Evolutionary conservation across 2,888 invertebrate species (phyloP), one percentile per base, ranked within the genome.

Genomic region (Troides helena): DNA sequence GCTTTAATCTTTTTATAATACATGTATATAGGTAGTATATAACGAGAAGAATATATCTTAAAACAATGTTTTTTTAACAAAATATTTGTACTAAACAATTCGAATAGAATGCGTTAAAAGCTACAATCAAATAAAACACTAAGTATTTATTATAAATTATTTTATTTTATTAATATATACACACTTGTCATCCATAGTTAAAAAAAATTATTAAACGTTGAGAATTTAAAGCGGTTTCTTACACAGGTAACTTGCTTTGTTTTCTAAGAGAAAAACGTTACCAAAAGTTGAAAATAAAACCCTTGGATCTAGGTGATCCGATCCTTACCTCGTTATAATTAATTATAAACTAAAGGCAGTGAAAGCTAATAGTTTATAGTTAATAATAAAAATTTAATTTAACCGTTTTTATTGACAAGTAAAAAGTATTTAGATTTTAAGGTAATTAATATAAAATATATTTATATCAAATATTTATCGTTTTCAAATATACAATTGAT

Each of bases 151-250:
- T 30, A 69, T 69, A 69, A 69, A 65, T 65, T 61, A 61, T 39
- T 69, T 65, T 69, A 69, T 50, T 61, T 60, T 61, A 57, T 64
- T 3, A 57, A 21, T 60, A 53, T 50, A 62, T 70, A 70, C 64
- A 70, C 46, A 67, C 57, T 65, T 70, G 25, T 67, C 30, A 14
- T 39, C 56, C 25, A 36, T 10, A 70, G 30, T 39, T 36, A 53
- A 61, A 23, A 23, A 36, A 18, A 36, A 18, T 46, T 67, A 57
- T 46, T 21, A 64, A 46, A 46, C 36, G 4, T 25, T 39, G 4
- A 53, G 21, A 50, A 60, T 25, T 62, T 67, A 56, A 64, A 60
- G 60, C 63, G 43, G 10, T 50, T 57, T 62, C 23, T 56, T 18
- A 64, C 30, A 67, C 43, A 50, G 67, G 67, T 67, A 67, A 63